Evolutionary conservation across 2,797 vertebrate genomes (phyloP), one percentile per base, ranked within the genome.

Genomic region (Aphelocoma californica): DNA sequence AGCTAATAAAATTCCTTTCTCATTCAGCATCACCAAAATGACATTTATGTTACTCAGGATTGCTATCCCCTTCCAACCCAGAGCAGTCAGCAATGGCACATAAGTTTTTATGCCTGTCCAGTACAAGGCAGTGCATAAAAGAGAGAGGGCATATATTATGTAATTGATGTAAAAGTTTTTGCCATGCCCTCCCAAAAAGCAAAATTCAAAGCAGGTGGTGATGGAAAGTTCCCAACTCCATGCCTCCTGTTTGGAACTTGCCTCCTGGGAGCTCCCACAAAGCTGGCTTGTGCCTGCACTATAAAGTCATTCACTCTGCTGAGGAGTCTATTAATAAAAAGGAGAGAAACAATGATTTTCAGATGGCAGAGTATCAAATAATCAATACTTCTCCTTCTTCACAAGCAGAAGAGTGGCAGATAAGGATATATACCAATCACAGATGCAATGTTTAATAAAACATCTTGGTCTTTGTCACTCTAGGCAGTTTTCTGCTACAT

Each of bases 101-200:
- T 56, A 54, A 47, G 71, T 72, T 97, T 91, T 95, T 87, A 94
- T 78, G 44, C 23, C 81, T 88, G 44, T 62, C 66, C 73, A 44
- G 83, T 91, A 58, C 47, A 86, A 93, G 65, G 38, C 13, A 28
- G 82, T 95, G 66, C 86, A 65, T 78, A 84, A 96, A 85, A 83
- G 75, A 96, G 75, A 84, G 29, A 48, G 50, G 51, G 36, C 12
- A 34, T 73, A 71, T 65, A 67, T 83, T 81, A 86, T 96, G 70
- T 95, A 94, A 83, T 32, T 31, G 26, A 58, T 74, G 64, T 40
- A 56, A 57, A 93, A 56, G 31, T 73, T 97, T 93, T 66, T 54
- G 69, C 73, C 28, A 11, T 38, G 50, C 8, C 6, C 29, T 83
- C 38, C 80, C 44, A 57, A 88, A 90, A 47, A 66, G 40, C 32